Conservation (phyloP, 1,140 invertebrate genomes). For the Macrocentrus cingulum region DNA sequence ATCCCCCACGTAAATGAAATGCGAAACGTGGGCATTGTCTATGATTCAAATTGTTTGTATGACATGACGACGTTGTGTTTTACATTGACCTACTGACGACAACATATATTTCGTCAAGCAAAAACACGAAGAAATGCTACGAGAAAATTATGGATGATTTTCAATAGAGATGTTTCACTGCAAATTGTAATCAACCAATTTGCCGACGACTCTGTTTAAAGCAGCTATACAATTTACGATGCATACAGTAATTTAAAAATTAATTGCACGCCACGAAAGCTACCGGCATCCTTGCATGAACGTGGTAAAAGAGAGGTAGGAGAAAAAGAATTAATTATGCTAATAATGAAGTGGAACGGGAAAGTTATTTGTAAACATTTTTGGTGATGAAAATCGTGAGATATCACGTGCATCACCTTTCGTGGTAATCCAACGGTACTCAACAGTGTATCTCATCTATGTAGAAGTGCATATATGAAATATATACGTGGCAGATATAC, state of each 20-base stretch:
- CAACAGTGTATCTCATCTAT: background rate
- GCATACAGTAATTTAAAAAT: constrained; percentile 6
- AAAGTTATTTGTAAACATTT: constrained; percentile 9
- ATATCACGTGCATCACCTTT: constrained; percentile 1
- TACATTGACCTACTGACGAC: constrained; percentile 27
- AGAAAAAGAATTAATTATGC: constrained; percentile 4
- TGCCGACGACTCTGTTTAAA: background rate
- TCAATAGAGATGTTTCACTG: too few relatives aligned
- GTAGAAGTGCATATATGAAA: too few relatives aligned
- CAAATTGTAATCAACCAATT: background rate
- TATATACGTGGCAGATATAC: too few relatives aligned
- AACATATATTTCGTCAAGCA: too few relatives aligned
- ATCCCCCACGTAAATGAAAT: constrained; percentile 26
- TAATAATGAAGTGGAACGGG: constrained; percentile 2
- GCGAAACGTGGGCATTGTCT: constrained; percentile 27
- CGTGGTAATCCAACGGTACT: too few relatives aligned
- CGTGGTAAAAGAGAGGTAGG: too few relatives aligned
- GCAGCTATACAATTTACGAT: constrained; percentile 5
- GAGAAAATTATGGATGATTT: too few relatives aligned
- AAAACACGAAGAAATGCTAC: too few relatives aligned
- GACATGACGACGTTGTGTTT: constrained; percentile 23
- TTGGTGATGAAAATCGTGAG: constrained; percentile 10
- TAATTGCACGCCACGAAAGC: constrained; percentile 5
- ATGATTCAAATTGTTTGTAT: constrained; percentile 26
- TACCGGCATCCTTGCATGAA: background rate